phyloP scores from a whole-genome alignment of 92 coral and sea anemone species.

The Epizoanthus scotinus region DNA sequence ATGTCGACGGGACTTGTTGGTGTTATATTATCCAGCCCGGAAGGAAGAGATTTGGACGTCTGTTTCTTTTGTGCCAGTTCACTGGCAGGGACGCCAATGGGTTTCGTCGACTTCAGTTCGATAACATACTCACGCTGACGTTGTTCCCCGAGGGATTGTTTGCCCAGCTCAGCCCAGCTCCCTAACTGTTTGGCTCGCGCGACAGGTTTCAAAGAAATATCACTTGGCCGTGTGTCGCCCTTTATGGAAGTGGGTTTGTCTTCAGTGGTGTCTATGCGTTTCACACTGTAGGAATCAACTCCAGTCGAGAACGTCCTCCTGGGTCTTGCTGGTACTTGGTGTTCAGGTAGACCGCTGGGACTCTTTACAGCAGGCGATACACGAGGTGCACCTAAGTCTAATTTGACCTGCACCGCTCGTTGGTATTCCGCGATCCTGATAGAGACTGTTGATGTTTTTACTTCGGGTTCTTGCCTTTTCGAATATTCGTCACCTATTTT shows the following conservation, averaged over 20 bases:
- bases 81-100: slow-evolving; percentile 4
- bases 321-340: background rate
- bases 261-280: slow-evolving; percentile 16
- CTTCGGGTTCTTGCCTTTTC: background rate
- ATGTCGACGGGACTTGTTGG: slow-evolving; percentile 33
- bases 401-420: slow-evolving; percentile 25
- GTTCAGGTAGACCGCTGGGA: background rate
- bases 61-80: slow-evolving; percentile 1
- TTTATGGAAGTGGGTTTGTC: slow-evolving; percentile 1
- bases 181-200: slow-evolving; percentile 26
- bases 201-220: slow-evolving; percentile 14
- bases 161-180: slow-evolving; percentile 37
- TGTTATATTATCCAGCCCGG: slow-evolving; percentile 3
- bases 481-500: slow-evolving; percentile 29
- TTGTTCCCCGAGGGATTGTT: background rate
- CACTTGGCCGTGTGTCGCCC: background rate
- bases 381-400: slow-evolving; percentile 1
- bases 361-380: background rate
- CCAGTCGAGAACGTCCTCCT: slow-evolving; percentile 30
- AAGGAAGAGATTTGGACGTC: slow-evolving; percentile 22
- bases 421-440: background rate
- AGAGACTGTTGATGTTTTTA: slow-evolving; percentile 4
- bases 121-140: background rate
- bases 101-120: slow-evolving; percentile 15
- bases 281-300: slow-evolving; percentile 38